Conservation (phyloP, 2,113 vertebrate species). For the Menidia beryllina region DNA sequence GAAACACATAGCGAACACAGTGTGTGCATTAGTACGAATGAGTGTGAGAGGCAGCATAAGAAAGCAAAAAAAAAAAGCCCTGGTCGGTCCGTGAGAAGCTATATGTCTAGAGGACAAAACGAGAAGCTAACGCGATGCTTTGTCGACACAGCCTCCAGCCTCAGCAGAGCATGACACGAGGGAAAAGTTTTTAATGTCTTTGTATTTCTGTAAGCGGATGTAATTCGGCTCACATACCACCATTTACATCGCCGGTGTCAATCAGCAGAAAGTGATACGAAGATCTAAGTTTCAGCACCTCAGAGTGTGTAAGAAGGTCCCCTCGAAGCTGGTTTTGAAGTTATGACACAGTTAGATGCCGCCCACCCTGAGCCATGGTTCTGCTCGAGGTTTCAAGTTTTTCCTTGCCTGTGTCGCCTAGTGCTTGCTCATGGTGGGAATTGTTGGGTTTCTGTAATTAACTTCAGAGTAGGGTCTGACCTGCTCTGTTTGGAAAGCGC, state of each 20-base stretch:
- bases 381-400: too few species aligned
- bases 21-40: conserved; percentile 8
- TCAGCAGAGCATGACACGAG: conserved; percentile 24
- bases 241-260: conserved; percentile 1
- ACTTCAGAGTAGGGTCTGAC: too few species aligned
- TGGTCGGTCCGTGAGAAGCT: conserved; percentile 45
- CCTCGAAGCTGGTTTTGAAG: neutral
- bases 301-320: neutral
- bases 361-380: too few species aligned
- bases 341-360: too few species aligned
- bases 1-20: conserved; percentile 9
- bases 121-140: conserved; percentile 40
- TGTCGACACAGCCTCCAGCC: conserved; percentile 35
- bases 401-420: too few species aligned
- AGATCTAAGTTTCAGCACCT: too few species aligned
- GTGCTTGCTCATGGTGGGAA: too few species aligned
- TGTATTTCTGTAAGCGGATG: neutral
- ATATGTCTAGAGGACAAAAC: conserved; percentile 46
- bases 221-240: neutral
- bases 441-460: too few species aligned
- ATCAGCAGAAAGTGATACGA: too few species aligned
- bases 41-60: conserved; percentile 21
- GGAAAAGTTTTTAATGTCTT: conserved; percentile 24
- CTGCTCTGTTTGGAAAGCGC: too few species aligned
- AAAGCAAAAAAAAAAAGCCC: conserved; percentile 58